Conservation (phyloP, 2,113 vertebrate species). For the Nerophis lumbriciformis region DNA sequence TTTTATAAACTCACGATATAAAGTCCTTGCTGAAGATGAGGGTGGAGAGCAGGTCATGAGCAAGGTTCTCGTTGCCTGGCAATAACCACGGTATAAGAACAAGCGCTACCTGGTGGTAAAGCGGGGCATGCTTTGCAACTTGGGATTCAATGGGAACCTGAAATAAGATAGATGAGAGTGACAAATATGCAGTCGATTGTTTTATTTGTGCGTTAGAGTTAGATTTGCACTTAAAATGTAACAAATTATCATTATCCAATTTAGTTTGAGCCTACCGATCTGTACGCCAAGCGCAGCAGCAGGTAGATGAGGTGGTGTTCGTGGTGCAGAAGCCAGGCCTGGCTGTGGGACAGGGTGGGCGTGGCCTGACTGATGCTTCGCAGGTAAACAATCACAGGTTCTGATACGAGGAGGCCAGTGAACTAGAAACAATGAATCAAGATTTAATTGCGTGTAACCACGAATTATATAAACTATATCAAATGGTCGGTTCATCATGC, state of each 20-base stretch:
- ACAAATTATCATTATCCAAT: too few relatives aligned
- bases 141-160: constrained; percentile 73
- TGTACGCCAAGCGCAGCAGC: constrained; percentile 75
- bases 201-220: not conserved
- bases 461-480: not conserved
- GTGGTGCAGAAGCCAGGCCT: constrained; percentile 82
- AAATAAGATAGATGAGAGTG: not conserved
- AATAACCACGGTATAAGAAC: constrained; percentile 81
- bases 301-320: constrained; percentile 89
- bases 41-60: constrained; percentile 77
- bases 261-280: constrained; percentile 67
- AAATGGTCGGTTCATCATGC: too few relatives aligned
- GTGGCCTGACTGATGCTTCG: constrained; percentile 63
- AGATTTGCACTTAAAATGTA: not conserved
- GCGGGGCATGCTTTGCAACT: constrained; percentile 65
- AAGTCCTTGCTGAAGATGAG: constrained; percentile 85
- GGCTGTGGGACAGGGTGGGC: constrained; percentile 72
- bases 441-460: not conserved
- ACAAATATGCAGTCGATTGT: not conserved
- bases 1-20: constrained; percentile 78
- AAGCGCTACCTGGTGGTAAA: constrained; percentile 83
- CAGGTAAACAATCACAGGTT: constrained; percentile 76
- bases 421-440: constrained; percentile 45
- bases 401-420: constrained; percentile 54
- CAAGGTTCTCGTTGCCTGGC: constrained; percentile 87